Evolutionary conservation across 2,797 vertebrate species (phyloP).

Genomic region (Myotis pilosus): DNA sequence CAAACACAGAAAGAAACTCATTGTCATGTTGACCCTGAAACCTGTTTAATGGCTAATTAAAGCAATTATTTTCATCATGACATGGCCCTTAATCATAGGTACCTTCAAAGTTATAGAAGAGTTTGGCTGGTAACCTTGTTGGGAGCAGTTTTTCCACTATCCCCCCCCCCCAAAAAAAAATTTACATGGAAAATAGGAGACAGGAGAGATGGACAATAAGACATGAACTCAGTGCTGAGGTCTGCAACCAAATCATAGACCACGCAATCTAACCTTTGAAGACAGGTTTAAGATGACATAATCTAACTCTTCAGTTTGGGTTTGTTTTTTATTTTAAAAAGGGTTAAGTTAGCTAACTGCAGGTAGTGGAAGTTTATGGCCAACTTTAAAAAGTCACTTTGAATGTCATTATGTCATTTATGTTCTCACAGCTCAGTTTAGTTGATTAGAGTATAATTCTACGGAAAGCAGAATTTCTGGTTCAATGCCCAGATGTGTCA

Average conservation of each 20-base stretch:
- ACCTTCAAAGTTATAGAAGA: constrained; percentile 59
- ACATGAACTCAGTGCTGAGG: not conserved
- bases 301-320: not conserved
- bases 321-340: not conserved
- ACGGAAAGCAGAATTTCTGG: constrained; percentile 17
- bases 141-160: constrained; percentile 43
- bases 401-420: constrained; percentile 53
- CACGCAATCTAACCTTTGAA: not conserved
- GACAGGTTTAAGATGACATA: not conserved
- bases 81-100: constrained; percentile 88
- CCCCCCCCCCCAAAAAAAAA: not conserved
- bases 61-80: constrained; percentile 93
- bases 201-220: not conserved
- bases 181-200: constrained; percentile 12
- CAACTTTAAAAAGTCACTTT: constrained; percentile 53
- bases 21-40: constrained; percentile 94
- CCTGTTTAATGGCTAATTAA: constrained; percentile 96
- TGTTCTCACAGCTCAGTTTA: not conserved
- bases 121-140: constrained; percentile 18
- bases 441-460: constrained; percentile 50
- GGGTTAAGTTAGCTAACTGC: constrained; percentile 31
- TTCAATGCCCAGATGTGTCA: constrained; percentile 52
- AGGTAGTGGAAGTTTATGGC: constrained; percentile 6
- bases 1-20: constrained; percentile 91
- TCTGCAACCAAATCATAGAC: not conserved